Evolutionary conservation across 1,140 invertebrate genomes (phyloP).

Genomic region (Bactericera cockerelli): DNA sequence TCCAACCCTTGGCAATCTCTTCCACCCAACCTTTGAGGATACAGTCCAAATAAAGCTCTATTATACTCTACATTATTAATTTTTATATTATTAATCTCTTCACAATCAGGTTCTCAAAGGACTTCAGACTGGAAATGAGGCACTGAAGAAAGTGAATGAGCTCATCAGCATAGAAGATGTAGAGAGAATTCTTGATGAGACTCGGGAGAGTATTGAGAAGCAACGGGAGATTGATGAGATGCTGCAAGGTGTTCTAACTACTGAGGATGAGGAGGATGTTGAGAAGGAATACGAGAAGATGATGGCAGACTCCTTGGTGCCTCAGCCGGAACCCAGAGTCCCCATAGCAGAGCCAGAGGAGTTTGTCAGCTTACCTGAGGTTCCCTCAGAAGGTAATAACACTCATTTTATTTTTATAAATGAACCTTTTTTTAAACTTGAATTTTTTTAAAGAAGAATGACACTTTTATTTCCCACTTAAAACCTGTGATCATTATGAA

Average conservation of each 20-base stretch:
- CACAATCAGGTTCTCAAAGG: slow-evolving; percentile 80
- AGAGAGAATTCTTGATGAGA: slow-evolving; percentile 91
- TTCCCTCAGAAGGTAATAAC: slow-evolving; percentile 31
- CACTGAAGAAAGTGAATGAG: slow-evolving; percentile 81
- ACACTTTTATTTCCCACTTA: too few species aligned
- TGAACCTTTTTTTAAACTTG: too few species aligned
- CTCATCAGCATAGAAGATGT: slow-evolving; percentile 86
- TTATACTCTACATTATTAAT: too few species aligned
- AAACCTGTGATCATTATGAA: too few species aligned
- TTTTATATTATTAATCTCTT: too few species aligned
- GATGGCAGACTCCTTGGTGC: slow-evolving; percentile 38
- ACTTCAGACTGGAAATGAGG: slow-evolving; percentile 80
- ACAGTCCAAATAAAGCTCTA: too few species aligned
- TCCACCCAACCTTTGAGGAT: too few species aligned
- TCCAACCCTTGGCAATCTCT: too few species aligned
- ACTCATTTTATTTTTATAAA: too few species aligned
- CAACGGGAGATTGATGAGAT: slow-evolving; percentile 83
- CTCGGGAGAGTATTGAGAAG: slow-evolving; percentile 83
- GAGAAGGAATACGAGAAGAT: slow-evolving; percentile 73
- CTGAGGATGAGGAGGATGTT: slow-evolving; percentile 77
- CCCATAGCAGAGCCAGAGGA: slow-evolving; percentile 28
- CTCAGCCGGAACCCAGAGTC: slow-evolving; percentile 29
- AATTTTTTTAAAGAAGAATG: too few species aligned
- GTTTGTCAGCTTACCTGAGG: slow-evolving; percentile 34
- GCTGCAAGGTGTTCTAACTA: slow-evolving; percentile 58